Evolutionary conservation across 2,797 vertebrate species (phyloP), one percentile per base, ranked within the genome.

Genomic region (Cercopithecus neglectus): DNA sequence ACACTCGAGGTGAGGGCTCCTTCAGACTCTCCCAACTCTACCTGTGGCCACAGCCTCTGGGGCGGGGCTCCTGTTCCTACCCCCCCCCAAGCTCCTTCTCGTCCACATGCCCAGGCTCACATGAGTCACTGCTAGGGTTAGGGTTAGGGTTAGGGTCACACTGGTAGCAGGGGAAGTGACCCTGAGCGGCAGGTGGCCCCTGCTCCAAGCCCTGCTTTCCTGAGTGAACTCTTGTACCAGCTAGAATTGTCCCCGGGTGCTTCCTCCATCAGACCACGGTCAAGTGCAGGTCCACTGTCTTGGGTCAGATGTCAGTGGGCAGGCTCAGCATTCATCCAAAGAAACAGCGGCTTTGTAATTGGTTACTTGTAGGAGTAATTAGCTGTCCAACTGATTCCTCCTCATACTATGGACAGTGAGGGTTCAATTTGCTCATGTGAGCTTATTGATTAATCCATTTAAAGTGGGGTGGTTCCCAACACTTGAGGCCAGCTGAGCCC

Each of bases 1-100:
- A 28, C 0, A 0, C 0, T 0, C 3, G 22, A 28, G 28, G 5
- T 4, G n/a, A 76, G 70, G n/a, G 10, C 17, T 16, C 5, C 8
- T 44, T 57, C 44, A n/a, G 57, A 8, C 50, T 46, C 36, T 82
- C 88, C 46, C 10, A 33, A 19, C 26, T 39, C 84, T 36, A 12
- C 9, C 30, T 22, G 6, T 8, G 67, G 16, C 36, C 28, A 46
- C 67, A 28, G 70, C 75, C 50, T 41, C 39, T 26, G 30, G 16
- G n/a, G 11, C 26, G 11, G 19, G 70, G n/a, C 36, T 48, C 22
- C 48, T 33, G 5, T 67, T 48, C 16, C 90, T 83, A 12, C 41
- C 14, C 28, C 17, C 22, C 0, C 6, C 9, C 7, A 41, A 1
- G 12, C 13, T 46, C 74, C 55, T 55, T 17, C 55, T 55, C 24